Evolutionary conservation across 2,888 invertebrate species (phyloP), one percentile per base, ranked within the genome.

Genomic region (Sarcophaga caerulescens): DNA sequence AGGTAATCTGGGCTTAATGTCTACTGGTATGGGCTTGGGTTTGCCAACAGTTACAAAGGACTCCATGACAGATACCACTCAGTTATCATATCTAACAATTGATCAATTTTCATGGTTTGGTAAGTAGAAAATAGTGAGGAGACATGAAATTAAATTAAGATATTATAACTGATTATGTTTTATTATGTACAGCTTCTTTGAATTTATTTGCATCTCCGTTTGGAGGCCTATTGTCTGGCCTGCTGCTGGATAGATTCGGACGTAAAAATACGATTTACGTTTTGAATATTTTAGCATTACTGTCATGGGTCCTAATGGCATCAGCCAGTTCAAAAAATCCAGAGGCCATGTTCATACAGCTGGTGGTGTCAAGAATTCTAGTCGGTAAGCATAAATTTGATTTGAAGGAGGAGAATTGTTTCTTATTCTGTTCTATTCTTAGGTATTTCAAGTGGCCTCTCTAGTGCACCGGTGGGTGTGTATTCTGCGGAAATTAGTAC

Each of bases 401-500:
- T 35, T 35, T 8, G 6, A 35, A 35, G 8, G 35, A 8, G 8
- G 35, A 8, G 8, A 35, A 35, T 35, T 35, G 35, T 35, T 35
- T 35, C 35, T 35, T 35, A 35, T 6, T 35, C 35, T 35, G 0
- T 35, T 35, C 35, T 35, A n/a, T 44, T 71, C 74, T 0, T 6
- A 92, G 92, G 92, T 14, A 88, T 93, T 73, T 89, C 90, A 19
- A 92, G 91, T 86, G 93, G 93, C 2, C 84, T 93, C 68, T 90
- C 90, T 1, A 92, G 92, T 87, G 91, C 93, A 1, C 93, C 93
- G 0, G 88, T 92, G 0, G 93, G 93, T 3, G 92, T 93, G 1
- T 93, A 93, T 88, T 92, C 93, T 1, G 93, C 93, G 1, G 93
- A 93, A 88, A 92, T 93, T 23, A 92, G 93, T 71, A 87, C 92